These are phyloP conservation scores for Odocoileus virginianus DNA, from an alignment of 2,113 vertebrate species.

Conservation along the genomic window DNA sequence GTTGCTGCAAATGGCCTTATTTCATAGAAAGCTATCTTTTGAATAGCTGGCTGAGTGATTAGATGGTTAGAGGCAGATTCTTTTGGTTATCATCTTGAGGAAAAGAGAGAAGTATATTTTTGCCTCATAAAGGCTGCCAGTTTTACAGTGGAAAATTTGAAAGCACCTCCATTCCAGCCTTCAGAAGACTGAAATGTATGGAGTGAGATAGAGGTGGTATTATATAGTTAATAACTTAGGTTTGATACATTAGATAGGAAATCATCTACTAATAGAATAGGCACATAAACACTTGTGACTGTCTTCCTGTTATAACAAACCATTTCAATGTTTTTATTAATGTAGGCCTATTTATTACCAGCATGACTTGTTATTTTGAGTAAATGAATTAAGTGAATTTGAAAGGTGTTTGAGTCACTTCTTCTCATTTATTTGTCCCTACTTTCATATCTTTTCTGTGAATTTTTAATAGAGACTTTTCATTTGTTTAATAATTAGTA, in stretches of 20 bases:
- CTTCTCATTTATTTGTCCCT: neutral
- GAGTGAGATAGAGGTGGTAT: neutral
- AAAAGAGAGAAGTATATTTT: neutral
- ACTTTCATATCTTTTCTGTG: neutral
- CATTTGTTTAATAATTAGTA: constrained; percentile 10
- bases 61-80: neutral
- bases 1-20: neutral
- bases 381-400: neutral
- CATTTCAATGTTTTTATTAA: neutral
- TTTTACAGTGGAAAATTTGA: neutral
- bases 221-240: neutral
- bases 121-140: neutral
- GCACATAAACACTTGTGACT: neutral
- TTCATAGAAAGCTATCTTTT: neutral
- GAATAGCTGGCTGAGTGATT: neutral
- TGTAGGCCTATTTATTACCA: neutral
- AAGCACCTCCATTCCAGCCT: neutral
- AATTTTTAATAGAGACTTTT: constrained; percentile 8
- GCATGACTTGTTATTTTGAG: neutral
- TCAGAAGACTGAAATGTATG: neutral
- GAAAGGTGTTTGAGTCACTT: neutral
- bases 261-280: neutral
- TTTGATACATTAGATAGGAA: neutral
- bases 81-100: neutral
- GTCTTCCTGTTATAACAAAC: neutral